Evolutionary conservation across 2,888 invertebrate genomes (phyloP).

Genomic region (Busseola fusca): DNA sequence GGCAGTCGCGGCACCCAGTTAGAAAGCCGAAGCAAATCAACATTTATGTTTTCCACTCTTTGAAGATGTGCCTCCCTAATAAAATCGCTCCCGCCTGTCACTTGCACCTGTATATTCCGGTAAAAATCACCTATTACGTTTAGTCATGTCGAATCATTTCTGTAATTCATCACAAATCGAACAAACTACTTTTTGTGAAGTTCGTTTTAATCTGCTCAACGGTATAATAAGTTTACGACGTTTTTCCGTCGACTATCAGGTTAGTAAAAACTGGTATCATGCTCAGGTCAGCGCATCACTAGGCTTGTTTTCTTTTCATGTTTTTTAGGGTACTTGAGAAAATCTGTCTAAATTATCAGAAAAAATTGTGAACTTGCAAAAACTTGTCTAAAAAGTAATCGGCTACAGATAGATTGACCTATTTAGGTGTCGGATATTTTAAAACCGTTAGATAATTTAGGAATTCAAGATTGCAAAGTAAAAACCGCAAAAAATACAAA

Average conservation of each 20-base stretch:
- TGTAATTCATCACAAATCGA: slow-evolving; percentile 46
- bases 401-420: not conserved
- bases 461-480: not conserved
- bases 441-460: not conserved
- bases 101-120: slow-evolving; percentile 6
- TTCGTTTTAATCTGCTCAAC: slow-evolving; percentile 54
- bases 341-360: not conserved
- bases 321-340: slow-evolving; percentile 9
- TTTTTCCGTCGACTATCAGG: slow-evolving; percentile 25
- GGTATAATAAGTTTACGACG: slow-evolving; percentile 43
- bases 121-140: slow-evolving; percentile 31
- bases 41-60: no score
- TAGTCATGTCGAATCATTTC: slow-evolving; percentile 24
- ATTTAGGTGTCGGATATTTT: not conserved
- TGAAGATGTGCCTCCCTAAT: not conserved
- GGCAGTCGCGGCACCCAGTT: not conserved
- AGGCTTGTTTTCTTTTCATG: slow-evolving; percentile 6
- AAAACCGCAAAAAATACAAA: no score
- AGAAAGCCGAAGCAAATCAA: no score
- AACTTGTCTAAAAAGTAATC: not conserved
- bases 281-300: slow-evolving; percentile 38
- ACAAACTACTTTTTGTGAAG: slow-evolving; percentile 42
- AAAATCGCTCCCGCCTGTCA: not conserved
- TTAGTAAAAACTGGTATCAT: slow-evolving; percentile 34
- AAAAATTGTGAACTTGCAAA: not conserved